Percentiles rank a stretch among this genome's conserved stretches.
Evolutionary conservation across 1,140 invertebrate genomes (phyloP).

Genomic region (Neuroterus valhalla): DNA sequence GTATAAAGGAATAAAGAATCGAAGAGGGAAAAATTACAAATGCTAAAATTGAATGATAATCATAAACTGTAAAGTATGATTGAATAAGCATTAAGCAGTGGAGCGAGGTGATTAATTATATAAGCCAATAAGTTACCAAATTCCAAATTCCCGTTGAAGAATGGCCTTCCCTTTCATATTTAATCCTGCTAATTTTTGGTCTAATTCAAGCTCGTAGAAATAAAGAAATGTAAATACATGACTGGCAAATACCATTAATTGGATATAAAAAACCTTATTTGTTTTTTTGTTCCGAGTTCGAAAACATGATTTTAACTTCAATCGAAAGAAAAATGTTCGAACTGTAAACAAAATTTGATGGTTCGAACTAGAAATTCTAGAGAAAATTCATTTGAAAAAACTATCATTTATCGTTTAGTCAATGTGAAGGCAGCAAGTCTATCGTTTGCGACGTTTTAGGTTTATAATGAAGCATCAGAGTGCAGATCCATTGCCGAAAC

Average conservation of each 20-base stretch:
- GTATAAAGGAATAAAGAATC: slow-evolving; percentile 52
- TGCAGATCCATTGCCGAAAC: slow-evolving; percentile 11
- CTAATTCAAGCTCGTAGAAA: slow-evolving; percentile 1
- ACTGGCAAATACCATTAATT: slow-evolving; percentile 7
- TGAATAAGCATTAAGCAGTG: not conserved
- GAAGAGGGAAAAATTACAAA: slow-evolving; percentile 54
- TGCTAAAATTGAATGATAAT: slow-evolving; percentile 57
- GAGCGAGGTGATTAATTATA: slow-evolving; percentile 9
- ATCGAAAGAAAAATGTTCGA: too few relatives aligned
- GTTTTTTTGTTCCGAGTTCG: not conserved
- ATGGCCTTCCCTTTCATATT: not conserved
- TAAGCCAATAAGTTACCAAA: slow-evolving; percentile 11
- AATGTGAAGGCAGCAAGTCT: slow-evolving; percentile 4
- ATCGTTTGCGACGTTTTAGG: slow-evolving; percentile 16
- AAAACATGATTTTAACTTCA: too few relatives aligned
- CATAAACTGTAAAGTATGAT: slow-evolving; percentile 31
- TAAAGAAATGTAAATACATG: slow-evolving; percentile 11
- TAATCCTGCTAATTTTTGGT: not conserved
- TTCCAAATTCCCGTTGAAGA: slow-evolving; percentile 6
- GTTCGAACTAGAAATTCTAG: not conserved
- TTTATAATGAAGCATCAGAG: slow-evolving; percentile 15
- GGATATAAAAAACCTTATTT: not conserved
- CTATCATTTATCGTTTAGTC: not conserved
- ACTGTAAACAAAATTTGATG: too few relatives aligned
- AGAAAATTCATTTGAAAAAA: not conserved